Conservation (phyloP, 2,888 invertebrate genomes). For the Archips crataeganus region DNA sequence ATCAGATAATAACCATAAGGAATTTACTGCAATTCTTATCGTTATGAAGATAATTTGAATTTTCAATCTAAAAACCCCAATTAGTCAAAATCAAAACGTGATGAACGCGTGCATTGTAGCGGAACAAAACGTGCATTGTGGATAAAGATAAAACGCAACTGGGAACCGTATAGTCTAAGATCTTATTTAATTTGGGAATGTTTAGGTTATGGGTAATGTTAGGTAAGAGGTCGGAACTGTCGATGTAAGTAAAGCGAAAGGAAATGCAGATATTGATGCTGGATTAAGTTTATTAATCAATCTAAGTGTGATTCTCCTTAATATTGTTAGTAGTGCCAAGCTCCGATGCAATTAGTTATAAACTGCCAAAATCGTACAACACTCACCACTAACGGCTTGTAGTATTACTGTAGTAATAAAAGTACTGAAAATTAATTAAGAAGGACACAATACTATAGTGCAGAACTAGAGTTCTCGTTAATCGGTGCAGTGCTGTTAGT, state of each 20-base stretch:
- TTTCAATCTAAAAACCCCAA: slow-evolving; percentile 26
- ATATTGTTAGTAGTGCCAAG: slow-evolving; percentile 61
- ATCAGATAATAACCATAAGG: slow-evolving; percentile 10
- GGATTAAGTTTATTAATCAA: slow-evolving; percentile 11
- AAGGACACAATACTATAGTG: slow-evolving; percentile 80
- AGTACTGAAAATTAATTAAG: slow-evolving; percentile 78
- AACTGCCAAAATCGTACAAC: slow-evolving; percentile 79
- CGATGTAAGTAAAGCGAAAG: slow-evolving; percentile 17
- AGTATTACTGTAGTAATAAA: slow-evolving; percentile 77
- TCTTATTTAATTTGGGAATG: slow-evolving; percentile 6
- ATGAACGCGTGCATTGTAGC: slow-evolving; percentile 36
- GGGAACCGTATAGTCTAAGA: background rate
- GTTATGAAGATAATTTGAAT: slow-evolving; percentile 25
- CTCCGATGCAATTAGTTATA: slow-evolving; percentile 72
- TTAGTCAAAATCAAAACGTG: slow-evolving; percentile 37
- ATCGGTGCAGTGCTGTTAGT: slow-evolving; percentile 83
- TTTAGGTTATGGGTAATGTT: slow-evolving; percentile 7
- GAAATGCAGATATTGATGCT: slow-evolving; percentile 3
- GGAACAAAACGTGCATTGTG: slow-evolving; percentile 33
- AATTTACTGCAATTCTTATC: slow-evolving; percentile 22
- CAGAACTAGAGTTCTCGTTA: slow-evolving; percentile 69
- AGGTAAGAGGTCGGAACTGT: slow-evolving; percentile 15
- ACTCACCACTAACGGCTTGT: slow-evolving; percentile 84
- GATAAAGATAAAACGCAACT: slow-evolving; percentile 4
- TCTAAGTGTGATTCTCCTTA: slow-evolving; percentile 27